These are phyloP conservation scores for Rynchops niger DNA, from an alignment of 2,113 vertebrate species.

Conservation along the genomic window DNA sequence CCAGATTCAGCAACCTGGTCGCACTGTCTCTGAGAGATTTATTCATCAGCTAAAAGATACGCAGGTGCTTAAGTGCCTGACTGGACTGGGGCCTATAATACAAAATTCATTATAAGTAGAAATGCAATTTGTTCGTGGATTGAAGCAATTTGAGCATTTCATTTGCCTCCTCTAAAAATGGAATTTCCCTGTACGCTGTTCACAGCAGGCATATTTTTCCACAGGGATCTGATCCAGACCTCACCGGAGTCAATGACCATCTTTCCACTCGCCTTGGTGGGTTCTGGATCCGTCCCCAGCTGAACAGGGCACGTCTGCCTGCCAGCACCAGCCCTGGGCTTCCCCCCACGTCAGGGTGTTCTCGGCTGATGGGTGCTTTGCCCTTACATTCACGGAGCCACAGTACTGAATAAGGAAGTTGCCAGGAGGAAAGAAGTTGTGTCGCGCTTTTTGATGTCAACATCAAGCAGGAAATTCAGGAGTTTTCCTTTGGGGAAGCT, in stretches of 20 bases:
- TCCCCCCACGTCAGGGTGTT: no score
- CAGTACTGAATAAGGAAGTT: background rate
- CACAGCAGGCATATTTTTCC: background rate
- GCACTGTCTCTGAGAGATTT: background rate
- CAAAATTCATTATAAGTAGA: conserved; percentile 16
- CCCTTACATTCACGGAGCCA: accelerated
- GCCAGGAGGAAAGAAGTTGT: background rate
- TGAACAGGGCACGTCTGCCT: accelerated
- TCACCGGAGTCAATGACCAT: background rate
- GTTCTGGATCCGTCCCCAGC: background rate
- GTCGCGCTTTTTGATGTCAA: background rate
- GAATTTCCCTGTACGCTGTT: background rate
- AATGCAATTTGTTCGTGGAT: background rate
- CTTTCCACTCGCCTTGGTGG: background rate
- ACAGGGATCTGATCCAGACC: background rate
- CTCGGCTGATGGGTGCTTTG: background rate
- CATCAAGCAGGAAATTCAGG: background rate
- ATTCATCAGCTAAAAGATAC: conserved; percentile 22
- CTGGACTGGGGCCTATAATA: conserved; percentile 21
- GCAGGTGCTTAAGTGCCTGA: conserved; percentile 30
- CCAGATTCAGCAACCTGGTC: background rate
- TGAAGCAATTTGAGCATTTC: conserved; percentile 34
- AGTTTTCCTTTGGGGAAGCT: background rate
- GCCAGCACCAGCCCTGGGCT: background rate
- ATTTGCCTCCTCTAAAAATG: conserved; percentile 8